A percentile compares a stretch with the other conserved stretches of the same genome.
phyloP scores from a whole-genome alignment of 2,113 vertebrate species.

The Clarias magur region DNA sequence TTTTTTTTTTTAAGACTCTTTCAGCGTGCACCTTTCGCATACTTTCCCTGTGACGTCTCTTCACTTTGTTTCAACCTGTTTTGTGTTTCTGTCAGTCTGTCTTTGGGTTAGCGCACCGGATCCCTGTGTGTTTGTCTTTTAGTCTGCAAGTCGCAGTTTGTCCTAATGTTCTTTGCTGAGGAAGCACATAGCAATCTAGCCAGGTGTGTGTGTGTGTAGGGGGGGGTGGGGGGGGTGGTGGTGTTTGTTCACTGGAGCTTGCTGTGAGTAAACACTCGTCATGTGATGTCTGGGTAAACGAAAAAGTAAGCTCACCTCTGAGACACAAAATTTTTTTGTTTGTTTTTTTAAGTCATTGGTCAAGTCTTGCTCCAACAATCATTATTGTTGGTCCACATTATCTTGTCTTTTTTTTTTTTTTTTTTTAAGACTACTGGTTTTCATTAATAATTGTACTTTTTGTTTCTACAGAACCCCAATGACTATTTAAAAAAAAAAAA shows the following conservation, averaged over 20 bases:
- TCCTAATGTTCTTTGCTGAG: slow-evolving; percentile 42
- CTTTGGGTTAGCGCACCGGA: not conserved
- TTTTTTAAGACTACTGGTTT: no score
- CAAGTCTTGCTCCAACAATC: no score
- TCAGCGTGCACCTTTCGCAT: slow-evolving; percentile 36
- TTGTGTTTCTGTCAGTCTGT: not conserved
- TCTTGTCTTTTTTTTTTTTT: no score
- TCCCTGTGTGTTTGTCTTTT: slow-evolving; percentile 13
- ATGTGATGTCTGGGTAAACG: slow-evolving; percentile 35
- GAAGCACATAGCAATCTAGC: slow-evolving; percentile 28
- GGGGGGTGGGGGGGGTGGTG: not conserved
- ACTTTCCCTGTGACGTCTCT: slow-evolving; percentile 24
- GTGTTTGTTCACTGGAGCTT: slow-evolving; percentile 10
- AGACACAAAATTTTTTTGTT: not conserved
- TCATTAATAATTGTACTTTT: no score
- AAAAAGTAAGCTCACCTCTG: slow-evolving; percentile 11
- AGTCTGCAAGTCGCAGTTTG: slow-evolving; percentile 18
- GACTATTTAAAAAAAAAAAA: no score
- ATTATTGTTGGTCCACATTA: no score
- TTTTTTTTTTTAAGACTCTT: slow-evolving; percentile 25
- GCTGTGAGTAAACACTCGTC: slow-evolving; percentile 35
- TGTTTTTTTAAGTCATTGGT: no score
- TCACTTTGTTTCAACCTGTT: slow-evolving; percentile 32
- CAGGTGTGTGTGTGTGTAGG: slow-evolving; percentile 41
- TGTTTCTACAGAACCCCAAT: no score